A percentile compares a stretch with the other conserved stretches of the same genome.
Evolutionary conservation across 2,797 vertebrate species (phyloP).

Genomic region (Cuniculus paca): DNA sequence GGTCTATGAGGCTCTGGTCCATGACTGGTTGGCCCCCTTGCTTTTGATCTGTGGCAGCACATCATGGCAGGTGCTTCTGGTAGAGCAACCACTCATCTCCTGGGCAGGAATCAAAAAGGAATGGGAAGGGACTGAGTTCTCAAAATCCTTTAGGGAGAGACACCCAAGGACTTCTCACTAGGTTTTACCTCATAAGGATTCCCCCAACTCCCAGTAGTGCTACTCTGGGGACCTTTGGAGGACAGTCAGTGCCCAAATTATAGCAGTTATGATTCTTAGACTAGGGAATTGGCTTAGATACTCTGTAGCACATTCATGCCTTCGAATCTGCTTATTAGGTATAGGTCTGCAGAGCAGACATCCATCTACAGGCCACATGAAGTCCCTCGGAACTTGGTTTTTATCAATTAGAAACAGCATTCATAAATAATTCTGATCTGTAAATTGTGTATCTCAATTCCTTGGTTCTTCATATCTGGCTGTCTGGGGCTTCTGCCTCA

Average conservation of each 20-base stretch:
- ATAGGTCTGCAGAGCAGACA: not conserved
- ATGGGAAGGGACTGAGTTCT: not conserved
- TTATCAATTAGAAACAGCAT: not conserved
- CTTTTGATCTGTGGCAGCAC: not conserved
- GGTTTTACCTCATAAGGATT: not conserved
- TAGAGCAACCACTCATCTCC: not conserved
- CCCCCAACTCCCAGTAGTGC: not conserved
- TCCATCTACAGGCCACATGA: not conserved
- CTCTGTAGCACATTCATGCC: not conserved
- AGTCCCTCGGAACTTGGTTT: not conserved
- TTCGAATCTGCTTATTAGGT: not conserved
- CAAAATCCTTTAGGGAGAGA: not conserved
- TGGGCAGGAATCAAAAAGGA: not conserved
- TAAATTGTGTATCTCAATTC: not conserved
- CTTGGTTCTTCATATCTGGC: not conserved
- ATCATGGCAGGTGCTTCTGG: not conserved
- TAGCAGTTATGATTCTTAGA: not conserved
- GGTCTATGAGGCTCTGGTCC: too few relatives aligned
- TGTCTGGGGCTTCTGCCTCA: not conserved
- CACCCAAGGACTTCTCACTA: too few relatives aligned
- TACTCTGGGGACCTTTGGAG: not conserved
- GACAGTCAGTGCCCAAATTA: too few relatives aligned
- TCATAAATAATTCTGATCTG: not conserved
- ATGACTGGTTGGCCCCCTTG: not conserved
- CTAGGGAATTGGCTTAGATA: conserved; percentile 1